Evolutionary conservation across 2,797 vertebrate species (phyloP), one percentile per base, ranked within the genome.

Genomic region (Tokudaia muenninki): DNA sequence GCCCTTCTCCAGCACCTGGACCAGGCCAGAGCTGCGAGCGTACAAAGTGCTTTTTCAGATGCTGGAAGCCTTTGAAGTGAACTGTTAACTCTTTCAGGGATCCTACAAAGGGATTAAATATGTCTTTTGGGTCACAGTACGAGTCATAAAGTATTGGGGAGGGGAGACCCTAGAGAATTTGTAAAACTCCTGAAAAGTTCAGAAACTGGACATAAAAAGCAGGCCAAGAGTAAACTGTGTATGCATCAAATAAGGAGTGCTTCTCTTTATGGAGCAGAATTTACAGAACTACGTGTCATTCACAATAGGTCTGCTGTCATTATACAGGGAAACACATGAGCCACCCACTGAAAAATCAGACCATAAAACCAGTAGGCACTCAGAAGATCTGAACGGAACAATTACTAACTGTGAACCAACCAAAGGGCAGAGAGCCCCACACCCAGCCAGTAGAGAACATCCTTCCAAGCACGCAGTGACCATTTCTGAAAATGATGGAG

Each of bases 121-220:
- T 26, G 61, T 59, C 47, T 79, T 87, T 31, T 89, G 41, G 34
- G 61, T 77, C 79, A 89, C 5, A 89, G 47, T 61, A 92, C 72
- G 26, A 86, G 21, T 44, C 22, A 67, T 22, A 92, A 67, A 92
- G 55, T 34, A 70, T 8, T 31, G 31, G 70, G 47, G 12, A 11
- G 17, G 41, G 13, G 4, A 14, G 59, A 92, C 65, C 37, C 21
- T 70, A 52, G 26, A 75, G 44, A 80, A 61, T 14, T 52, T 44
- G 93, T 6, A 22, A 78, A 96, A 95, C 41, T 91, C 74, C 61
- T 72, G 89, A n/a, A 84, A 94, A 26, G 17, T 70, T 90, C 80
- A 29, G 81, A 94, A 88, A 80, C 19, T 91, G 50, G 19, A 92
- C 41, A 90, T 13, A 91, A 95, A 95, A 94, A 95, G 70, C 24